phyloP scores from a whole-genome alignment of 2,888 invertebrate genomes.

The Prosopocoilus inquinatus region DNA sequence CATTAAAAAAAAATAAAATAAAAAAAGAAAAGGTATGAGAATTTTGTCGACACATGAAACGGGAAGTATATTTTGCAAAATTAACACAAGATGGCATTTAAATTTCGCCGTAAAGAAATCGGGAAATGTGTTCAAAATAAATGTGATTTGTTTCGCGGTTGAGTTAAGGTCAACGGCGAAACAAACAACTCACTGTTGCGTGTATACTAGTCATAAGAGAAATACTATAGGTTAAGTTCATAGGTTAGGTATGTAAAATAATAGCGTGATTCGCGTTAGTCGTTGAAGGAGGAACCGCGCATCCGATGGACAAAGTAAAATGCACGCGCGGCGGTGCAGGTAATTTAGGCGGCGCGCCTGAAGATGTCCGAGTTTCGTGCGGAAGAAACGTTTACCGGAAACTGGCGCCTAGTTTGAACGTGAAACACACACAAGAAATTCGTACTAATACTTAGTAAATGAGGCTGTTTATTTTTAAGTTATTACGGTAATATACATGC shows the following conservation, averaged over 20 bases:
- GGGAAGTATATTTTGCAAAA: neutral
- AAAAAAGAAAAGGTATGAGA: no score
- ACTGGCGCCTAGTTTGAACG: neutral
- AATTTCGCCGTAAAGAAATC: conserved; percentile 5
- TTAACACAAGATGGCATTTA: conserved; percentile 5
- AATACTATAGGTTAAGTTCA: conserved; percentile 4
- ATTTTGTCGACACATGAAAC: neutral
- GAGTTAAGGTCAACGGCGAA: neutral
- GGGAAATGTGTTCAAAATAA: conserved; percentile 17
- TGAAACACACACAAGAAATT: neutral
- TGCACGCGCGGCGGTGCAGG: conserved; percentile 1
- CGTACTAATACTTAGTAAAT: neutral
- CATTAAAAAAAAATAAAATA: no score
- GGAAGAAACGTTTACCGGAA: neutral
- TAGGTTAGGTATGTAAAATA: neutral
- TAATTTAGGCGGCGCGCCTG: conserved; percentile 15
- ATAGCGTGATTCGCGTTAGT: neutral
- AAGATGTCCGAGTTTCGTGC: conserved; percentile 10
- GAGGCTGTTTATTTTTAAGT: neutral
- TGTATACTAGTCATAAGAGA: conserved; percentile 11
- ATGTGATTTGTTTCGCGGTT: neutral
- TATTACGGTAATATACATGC: neutral
- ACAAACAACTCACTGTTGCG: conserved; percentile 2
- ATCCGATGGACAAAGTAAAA: conserved; percentile 1
- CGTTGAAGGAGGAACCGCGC: neutral